phyloP scores from a whole-genome alignment of 2,888 invertebrate species.

The Ochropacha duplaris region DNA sequence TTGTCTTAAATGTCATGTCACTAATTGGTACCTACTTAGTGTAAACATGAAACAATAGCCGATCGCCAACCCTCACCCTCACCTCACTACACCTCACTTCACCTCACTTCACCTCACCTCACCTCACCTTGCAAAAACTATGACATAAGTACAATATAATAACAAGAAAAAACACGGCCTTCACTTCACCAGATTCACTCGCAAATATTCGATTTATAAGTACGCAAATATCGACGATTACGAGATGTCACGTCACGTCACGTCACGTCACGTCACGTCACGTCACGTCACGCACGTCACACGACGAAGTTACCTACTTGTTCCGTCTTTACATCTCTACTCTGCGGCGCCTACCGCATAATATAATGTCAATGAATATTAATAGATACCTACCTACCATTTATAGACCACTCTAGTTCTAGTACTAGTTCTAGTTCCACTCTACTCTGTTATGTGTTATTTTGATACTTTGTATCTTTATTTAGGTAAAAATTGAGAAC shows the following conservation, averaged over 20 bases:
- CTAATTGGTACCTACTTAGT: too few relatives aligned
- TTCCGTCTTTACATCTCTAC: neutral
- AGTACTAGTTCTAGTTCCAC: too few relatives aligned
- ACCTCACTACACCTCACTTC: too few relatives aligned
- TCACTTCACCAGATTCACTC: neutral
- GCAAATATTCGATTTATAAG: neutral
- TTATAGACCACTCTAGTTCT: neutral
- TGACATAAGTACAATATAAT: neutral
- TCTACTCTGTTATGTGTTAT: too few relatives aligned
- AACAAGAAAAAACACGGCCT: neutral
- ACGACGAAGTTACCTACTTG: too few relatives aligned
- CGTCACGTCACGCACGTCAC: too few relatives aligned
- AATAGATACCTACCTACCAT: neutral
- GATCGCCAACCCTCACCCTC: neutral
- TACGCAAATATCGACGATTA: neutral
- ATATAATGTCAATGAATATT: neutral
- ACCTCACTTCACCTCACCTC: too few relatives aligned
- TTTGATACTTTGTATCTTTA: too few relatives aligned
- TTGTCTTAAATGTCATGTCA: neutral
- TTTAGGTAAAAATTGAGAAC: too few relatives aligned
- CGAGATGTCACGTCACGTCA: neutral
- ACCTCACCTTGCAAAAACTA: neutral
- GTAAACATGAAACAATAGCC: neutral
- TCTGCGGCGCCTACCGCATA: too few relatives aligned
- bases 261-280: too few relatives aligned